Evolutionary conservation across 2,888 invertebrate species (phyloP).

Genomic region (Nemotelus nigrinus): DNA sequence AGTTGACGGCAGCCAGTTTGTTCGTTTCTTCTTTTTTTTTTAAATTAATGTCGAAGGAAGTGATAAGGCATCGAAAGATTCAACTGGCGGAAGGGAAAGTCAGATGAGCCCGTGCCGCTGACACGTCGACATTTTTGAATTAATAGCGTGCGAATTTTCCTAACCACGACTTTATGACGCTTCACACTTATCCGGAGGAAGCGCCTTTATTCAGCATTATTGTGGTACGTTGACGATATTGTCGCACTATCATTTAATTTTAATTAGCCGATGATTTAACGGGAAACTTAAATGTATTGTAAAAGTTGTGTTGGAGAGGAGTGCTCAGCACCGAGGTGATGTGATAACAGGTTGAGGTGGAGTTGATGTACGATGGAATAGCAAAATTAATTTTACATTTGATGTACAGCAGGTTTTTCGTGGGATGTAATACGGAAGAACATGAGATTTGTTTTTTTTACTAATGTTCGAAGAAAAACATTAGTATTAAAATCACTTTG

Average conservation of each 20-base stretch:
- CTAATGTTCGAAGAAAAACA: no score
- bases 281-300: neutral
- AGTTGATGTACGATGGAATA: no score
- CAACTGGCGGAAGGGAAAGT: neutral
- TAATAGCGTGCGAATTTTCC: conserved; percentile 44
- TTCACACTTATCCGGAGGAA: neutral
- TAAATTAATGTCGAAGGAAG: conserved; percentile 35
- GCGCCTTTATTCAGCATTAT: no score
- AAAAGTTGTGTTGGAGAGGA: no score
- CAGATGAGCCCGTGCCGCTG: neutral
- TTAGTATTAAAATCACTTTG: no score
- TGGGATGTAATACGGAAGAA: no score
- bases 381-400: no score
- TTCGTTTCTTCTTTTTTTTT: conserved; percentile 23
- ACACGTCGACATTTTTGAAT: conserved; percentile 19
- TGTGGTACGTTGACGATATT: neutral
- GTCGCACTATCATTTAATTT: conserved; percentile 17
- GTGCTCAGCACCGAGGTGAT: no score
- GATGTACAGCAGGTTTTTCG: no score
- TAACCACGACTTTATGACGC: conserved; percentile 40
- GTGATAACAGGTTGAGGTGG: no score
- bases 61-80: conserved; percentile 20
- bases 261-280: conserved; percentile 32
- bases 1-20: conserved; percentile 9
- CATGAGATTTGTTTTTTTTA: no score